Base-by-base conservation (phyloP, 2,797 vertebrate genomes). In the Lindbergichthys nudifrons region DNA sequence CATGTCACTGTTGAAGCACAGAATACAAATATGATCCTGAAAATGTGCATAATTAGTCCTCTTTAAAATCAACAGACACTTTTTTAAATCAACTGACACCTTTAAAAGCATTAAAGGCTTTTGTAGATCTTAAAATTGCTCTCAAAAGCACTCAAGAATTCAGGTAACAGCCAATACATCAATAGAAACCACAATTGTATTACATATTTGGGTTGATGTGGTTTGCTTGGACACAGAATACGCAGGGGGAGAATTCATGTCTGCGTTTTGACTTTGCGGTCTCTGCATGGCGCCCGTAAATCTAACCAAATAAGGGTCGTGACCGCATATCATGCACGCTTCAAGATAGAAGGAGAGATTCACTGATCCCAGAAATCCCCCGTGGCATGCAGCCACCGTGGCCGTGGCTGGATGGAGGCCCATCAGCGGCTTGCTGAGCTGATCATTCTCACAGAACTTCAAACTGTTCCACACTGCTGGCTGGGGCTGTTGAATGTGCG, bases 321-420 rank as follows among this genome's bases (percentile, higher is more conserved):
- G 48, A 80, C 84, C 89, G 87, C 84, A 79, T 80, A 80, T 80
- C 52, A 4, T 70, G 53, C 73, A 83, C 50, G 4, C 70, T 85
- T 73, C 65, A 68, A 70, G 84, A 91, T 85, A 87, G 78, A 70
- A 78, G 70, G 63, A 82, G 77, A 79, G 85, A 91, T 87, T 83
- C 78, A 59, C 80, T 90, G 85, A 88, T 87, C 87, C 80, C 84
- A 86, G 77, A 89, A 91, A 86, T 90, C 90, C 85, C 80, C 54
- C 13, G 36, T 81, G 85, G 85, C 82, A 72, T 54, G 80, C 71
- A 81, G 80, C 68, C 73, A 54, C 87, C 84, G 83, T 77, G 83
- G 84, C 84, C 78, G 41, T 36, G 32, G 32, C 85, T 92, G 92
- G 92, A 93, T 30, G 15, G 4, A 45, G 70, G 87, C 82, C 74